phyloP scores from a whole-genome alignment of 2,888 invertebrate species.

The Cynaeus angustus region DNA sequence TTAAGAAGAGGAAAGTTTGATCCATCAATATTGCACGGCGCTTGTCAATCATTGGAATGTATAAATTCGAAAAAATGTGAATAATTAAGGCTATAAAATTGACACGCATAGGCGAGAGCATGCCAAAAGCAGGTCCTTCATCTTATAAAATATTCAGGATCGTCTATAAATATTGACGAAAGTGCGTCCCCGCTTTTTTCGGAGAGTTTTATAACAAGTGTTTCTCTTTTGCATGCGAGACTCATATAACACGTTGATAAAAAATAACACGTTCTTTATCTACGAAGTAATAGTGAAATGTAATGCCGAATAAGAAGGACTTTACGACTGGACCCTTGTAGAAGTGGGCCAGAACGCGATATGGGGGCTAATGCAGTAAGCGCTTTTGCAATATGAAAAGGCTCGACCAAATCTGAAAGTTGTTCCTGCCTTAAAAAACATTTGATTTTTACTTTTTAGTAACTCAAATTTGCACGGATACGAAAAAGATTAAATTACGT shows the following conservation, averaged over 20 bases:
- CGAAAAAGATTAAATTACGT: too few relatives aligned
- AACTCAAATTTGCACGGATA: too few relatives aligned
- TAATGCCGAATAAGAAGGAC: constrained; percentile 9
- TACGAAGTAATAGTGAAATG: constrained; percentile 13
- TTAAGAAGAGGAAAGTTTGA: constrained; percentile 52
- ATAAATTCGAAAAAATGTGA: constrained; percentile 42
- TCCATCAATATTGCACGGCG: constrained; percentile 21
- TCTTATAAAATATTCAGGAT: constrained; percentile 54
- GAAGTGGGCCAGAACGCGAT: not conserved
- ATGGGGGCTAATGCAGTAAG: not conserved
- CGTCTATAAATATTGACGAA: constrained; percentile 55
- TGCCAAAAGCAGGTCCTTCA: constrained; percentile 51
- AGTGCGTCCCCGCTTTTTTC: constrained; percentile 45
- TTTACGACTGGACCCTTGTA: constrained; percentile 7
- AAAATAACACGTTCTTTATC: constrained; percentile 48
- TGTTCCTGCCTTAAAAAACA: too few relatives aligned
- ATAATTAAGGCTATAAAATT: constrained; percentile 52
- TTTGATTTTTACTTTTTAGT: too few relatives aligned
- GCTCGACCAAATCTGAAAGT: not conserved
- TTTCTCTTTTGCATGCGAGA: constrained; percentile 46
- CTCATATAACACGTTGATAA: constrained; percentile 48
- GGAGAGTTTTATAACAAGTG: constrained; percentile 51
- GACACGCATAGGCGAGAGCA: constrained; percentile 50
- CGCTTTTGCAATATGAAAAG: not conserved
- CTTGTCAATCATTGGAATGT: constrained; percentile 45